Percentiles rank a stretch among this genome's conserved stretches.
These are phyloP conservation scores for Aphelenchoides fujianensis DNA, from an alignment of 1,140 invertebrate genomes.

Conservation along the genomic window DNA sequence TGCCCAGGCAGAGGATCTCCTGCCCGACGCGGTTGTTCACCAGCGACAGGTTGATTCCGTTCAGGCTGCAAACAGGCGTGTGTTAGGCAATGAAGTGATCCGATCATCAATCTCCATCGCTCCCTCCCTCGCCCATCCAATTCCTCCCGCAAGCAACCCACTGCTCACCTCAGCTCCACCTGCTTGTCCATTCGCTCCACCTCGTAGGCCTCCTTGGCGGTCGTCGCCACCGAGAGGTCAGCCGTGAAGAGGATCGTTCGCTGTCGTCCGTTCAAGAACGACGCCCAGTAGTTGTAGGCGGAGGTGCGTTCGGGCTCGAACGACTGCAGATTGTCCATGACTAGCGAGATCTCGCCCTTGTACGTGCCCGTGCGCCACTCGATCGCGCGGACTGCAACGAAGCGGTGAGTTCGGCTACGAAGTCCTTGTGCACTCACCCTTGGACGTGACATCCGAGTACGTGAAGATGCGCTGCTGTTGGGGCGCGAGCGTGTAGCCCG, in stretches of 20 bases:
- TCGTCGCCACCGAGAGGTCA: conserved; percentile 72
- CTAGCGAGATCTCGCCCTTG: conserved; percentile 34
- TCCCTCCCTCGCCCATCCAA: no score
- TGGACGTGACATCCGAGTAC: conserved; percentile 28
- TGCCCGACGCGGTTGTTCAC: conserved; percentile 77
- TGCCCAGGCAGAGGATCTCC: conserved; percentile 83
- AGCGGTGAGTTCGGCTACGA: neutral
- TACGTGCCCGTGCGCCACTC: conserved; percentile 51
- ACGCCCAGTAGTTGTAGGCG: conserved; percentile 73
- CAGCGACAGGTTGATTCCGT: conserved; percentile 85
- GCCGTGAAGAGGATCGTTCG: conserved; percentile 82
- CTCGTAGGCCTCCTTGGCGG: conserved; percentile 68
- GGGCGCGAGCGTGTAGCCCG: conserved; percentile 30
- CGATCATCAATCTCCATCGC: no score
- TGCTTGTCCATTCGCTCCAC: conserved; percentile 51
- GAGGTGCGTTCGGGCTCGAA: conserved; percentile 61
- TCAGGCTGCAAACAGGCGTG: conserved; percentile 72
- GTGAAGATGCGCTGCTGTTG: conserved; percentile 44
- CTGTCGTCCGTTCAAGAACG: conserved; percentile 88
- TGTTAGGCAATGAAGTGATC: neutral
- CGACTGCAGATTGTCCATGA: conserved; percentile 37
- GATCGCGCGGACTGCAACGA: conserved; percentile 41
- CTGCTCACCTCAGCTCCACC: conserved; percentile 69
- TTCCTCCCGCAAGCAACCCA: neutral
- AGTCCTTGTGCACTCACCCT: conserved; percentile 28